Percentiles rank a stretch among this genome's conserved stretches.
Conservation (phyloP, 2,113 vertebrate species). For the Lanius ludovicianus region DNA sequence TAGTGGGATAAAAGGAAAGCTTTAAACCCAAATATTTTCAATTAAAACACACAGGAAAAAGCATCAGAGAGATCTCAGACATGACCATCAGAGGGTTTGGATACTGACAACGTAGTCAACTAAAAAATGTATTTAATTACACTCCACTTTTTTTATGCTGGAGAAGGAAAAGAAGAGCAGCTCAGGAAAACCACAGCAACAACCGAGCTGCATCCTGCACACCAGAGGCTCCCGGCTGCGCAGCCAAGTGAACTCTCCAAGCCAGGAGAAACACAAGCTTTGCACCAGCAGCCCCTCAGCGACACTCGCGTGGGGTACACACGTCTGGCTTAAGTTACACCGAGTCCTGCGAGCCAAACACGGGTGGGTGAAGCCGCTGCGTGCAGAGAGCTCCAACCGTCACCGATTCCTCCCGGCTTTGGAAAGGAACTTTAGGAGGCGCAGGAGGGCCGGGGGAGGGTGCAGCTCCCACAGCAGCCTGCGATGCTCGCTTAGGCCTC, state of each 20-base stretch:
- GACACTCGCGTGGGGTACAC: rapidly evolving
- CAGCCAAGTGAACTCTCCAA: background rate
- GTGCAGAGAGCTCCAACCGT: rapidly evolving
- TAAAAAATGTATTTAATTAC: background rate
- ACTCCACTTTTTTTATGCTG: background rate
- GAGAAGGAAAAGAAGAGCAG: background rate
- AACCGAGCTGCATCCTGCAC: too few relatives aligned
- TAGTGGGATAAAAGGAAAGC: background rate
- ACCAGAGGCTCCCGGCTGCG: rapidly evolving
- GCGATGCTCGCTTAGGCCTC: rapidly evolving
- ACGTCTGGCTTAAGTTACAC: rapidly evolving
- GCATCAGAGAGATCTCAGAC: background rate
- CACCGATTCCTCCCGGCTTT: rapidly evolving
- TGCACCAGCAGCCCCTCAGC: background rate
- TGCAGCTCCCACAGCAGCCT: rapidly evolving
- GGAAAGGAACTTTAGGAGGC: background rate
- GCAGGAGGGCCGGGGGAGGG: rapidly evolving
- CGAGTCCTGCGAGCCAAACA: rapidly evolving
- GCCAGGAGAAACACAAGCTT: rapidly evolving
- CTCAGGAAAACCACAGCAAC: background rate
- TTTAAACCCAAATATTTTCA: background rate
- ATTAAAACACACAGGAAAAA: background rate
- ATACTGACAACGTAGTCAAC: rapidly evolving
- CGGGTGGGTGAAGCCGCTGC: rapidly evolving
- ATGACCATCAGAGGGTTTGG: rapidly evolving